Evolutionary conservation across 2,888 invertebrate species (phyloP).

Genomic region (Noctua fimbriata): DNA sequence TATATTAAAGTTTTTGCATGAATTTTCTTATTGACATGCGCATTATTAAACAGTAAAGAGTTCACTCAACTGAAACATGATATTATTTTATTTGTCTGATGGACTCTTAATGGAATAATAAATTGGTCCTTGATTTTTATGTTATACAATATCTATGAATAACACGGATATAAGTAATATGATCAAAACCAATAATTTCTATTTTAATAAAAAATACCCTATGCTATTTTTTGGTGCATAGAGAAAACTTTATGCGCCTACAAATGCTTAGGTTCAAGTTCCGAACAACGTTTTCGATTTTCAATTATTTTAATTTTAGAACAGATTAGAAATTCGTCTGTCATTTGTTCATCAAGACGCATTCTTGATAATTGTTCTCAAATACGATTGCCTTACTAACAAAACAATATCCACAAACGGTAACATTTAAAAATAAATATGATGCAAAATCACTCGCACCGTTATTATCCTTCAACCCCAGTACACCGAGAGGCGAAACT

Average conservation of each 20-base stretch:
- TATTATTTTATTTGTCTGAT: slow-evolving; percentile 28
- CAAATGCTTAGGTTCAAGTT: neutral
- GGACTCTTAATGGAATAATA: neutral
- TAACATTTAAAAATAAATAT: slow-evolving; percentile 5
- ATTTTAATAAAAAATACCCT: neutral
- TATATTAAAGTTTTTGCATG: slow-evolving; percentile 28
- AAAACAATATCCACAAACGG: neutral
- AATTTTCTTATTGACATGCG: slow-evolving; percentile 25
- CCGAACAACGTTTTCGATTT: neutral
- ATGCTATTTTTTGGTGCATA: no score
- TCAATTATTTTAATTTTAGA: no score
- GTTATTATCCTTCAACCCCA: slow-evolving; percentile 59
- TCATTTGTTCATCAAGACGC: neutral
- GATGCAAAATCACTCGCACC: slow-evolving; percentile 36
- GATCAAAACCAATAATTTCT: neutral
- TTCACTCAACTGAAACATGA: slow-evolving; percentile 29
- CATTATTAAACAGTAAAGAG: slow-evolving; percentile 29
- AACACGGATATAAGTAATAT: neutral
- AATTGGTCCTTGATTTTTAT: neutral
- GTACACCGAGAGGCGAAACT: slow-evolving; percentile 71
- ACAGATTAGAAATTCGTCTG: no score
- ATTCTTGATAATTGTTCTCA: neutral
- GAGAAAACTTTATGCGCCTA: neutral
- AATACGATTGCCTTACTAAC: neutral
- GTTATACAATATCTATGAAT: no score